Evolutionary conservation across 1,140 invertebrate genomes (phyloP), one percentile per base, ranked within the genome.

Genomic region (Apolygus lucorum): DNA sequence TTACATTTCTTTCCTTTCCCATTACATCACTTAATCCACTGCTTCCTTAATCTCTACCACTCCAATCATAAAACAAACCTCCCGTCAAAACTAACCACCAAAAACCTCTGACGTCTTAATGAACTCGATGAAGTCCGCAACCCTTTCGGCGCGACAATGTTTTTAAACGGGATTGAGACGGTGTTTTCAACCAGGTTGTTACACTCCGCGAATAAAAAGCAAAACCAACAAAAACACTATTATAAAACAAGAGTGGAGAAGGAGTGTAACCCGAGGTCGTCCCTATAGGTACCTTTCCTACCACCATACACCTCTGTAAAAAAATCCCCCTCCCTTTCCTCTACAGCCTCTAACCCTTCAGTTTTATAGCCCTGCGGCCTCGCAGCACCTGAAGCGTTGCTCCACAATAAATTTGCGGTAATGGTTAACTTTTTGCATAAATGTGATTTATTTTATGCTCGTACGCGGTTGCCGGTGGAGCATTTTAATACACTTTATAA

Each of bases 391-490:
- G 34, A 54, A 68, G 24, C 67, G 67, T 52, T 34, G 67, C 52
- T 24, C 24, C 22, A 59, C 68, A 62, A 69, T 69, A 69, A 69
- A 69, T 69, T 64, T 42, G 17, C 28, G 28, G 59, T 69, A 69
- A 69, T 69, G 68, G 68, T 69, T 69, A 69, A 69, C 68, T 69
- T 69, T 69, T 69, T 69, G 68, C 68, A 69, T 69, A 69, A 69
- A 69, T 69, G 68, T 69, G 68, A 69, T 69, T 69, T 69, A 69
- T 69, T 69, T 69, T 69, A 69, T 69, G 68, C 62, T 69, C 68
- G 68, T 28, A 69, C 68, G 68, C 22, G 62, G 68, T 25, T 52
- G 21, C 63, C 63, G 24, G 8, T 11, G 63, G 63, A 64, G 63
- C 28, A 63, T 64, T 69, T 69, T 69, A 69, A 69, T 69, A 69